A percentile compares a stretch with the other conserved stretches of the same genome.
Evolutionary conservation across 1,140 invertebrate species (phyloP).

Genomic region (Thalassaphorura encarpata): DNA sequence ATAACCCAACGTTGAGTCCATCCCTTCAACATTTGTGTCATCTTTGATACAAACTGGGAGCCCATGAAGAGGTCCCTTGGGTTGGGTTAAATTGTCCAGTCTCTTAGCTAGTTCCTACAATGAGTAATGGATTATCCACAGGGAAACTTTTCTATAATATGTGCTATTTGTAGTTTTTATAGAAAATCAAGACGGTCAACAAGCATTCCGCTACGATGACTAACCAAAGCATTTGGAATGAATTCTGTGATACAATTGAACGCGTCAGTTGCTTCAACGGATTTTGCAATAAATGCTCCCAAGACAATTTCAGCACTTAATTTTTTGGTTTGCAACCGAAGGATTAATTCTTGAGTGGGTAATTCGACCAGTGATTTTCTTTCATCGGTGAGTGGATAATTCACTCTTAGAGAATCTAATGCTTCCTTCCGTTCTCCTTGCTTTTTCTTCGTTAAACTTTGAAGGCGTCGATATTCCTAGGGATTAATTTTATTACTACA

Average conservation of each 20-base stretch:
- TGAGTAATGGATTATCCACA: no score
- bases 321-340: slow-evolving; percentile 15
- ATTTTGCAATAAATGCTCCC: slow-evolving; percentile 16
- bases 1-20: slow-evolving; percentile 42
- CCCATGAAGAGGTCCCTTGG: slow-evolving; percentile 35
- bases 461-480: background rate
- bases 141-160: background rate
- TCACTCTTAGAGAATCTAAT: background rate
- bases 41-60: slow-evolving; percentile 39
- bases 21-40: slow-evolving; percentile 37
- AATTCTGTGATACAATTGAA: slow-evolving; percentile 35
- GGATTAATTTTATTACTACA: no score
- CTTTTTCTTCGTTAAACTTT: slow-evolving; percentile 13
- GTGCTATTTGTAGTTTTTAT: background rate
- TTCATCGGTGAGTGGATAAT: slow-evolving; percentile 7
- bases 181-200: background rate
- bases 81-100: slow-evolving; percentile 11
- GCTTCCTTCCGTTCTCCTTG: slow-evolving; percentile 3
- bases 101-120: no score
- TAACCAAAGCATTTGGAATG: slow-evolving; percentile 32
- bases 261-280: slow-evolving; percentile 32
- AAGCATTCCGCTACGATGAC: no score
- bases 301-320: slow-evolving; percentile 25
- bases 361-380: slow-evolving; percentile 20
- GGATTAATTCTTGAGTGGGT: slow-evolving; percentile 17